Conservation (phyloP, 2,888 invertebrate genomes). For the Ophion costatus region DNA sequence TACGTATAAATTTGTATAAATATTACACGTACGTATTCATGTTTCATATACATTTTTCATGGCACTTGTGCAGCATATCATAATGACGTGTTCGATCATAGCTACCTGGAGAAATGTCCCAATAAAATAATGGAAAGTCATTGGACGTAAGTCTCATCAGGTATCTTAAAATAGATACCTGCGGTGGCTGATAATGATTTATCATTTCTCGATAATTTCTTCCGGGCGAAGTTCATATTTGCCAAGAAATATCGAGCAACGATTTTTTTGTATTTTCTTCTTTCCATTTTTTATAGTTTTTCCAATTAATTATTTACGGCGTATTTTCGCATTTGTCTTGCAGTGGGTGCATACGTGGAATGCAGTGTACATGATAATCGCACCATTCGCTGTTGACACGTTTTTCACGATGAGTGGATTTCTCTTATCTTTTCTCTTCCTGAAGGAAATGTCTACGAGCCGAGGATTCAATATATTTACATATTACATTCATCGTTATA, state of each 20-base stretch:
- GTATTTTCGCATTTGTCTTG: conserved; percentile 65
- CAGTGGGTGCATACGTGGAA: conserved; percentile 81
- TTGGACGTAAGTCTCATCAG: background rate
- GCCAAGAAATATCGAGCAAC: background rate
- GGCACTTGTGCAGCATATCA: background rate
- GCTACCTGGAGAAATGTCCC: background rate
- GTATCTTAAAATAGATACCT: background rate
- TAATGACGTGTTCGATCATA: background rate
- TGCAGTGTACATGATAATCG: conserved; percentile 82
- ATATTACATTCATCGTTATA: conserved; percentile 83
- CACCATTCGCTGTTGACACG: conserved; percentile 83
- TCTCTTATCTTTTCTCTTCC: conserved; percentile 81
- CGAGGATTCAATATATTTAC: conserved; percentile 79
- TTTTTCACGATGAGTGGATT: conserved; percentile 84
- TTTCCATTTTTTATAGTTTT: background rate
- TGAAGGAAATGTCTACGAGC: conserved; percentile 79
- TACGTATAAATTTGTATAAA: no score
- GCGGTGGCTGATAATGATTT: background rate
- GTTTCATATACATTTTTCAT: background rate
- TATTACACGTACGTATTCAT: no score
- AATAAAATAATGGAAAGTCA: conserved; percentile 1
- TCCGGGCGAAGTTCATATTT: background rate
- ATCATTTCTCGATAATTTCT: background rate
- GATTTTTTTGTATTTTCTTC: background rate
- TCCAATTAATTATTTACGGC: conserved; percentile 1